Evolutionary conservation across 1,140 invertebrate species (phyloP), one percentile per base, ranked within the genome.

Genomic region (Drosophila santomea): DNA sequence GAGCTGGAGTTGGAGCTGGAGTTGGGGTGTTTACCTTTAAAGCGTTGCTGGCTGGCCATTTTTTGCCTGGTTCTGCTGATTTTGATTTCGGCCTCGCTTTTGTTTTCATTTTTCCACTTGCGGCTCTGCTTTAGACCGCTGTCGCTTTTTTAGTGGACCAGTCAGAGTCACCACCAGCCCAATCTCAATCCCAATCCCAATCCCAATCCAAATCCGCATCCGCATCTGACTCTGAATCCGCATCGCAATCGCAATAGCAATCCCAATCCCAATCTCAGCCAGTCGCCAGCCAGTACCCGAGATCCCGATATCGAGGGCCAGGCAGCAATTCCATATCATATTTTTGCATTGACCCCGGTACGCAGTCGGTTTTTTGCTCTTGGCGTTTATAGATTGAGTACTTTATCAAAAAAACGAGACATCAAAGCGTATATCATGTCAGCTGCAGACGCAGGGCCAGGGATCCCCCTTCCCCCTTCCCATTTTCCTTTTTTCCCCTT

Each of bases 321-420:
- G 81, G 80, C 81, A 84, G 80, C 81, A 84, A 84, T 83, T 83
- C 80, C 80, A 84, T 81, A 78, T 78, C 78, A 86, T 85, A 81
- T 85, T 85, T 85, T 82, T 82, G 74, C 78, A 86, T 77, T 86
- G 82, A 85, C 82, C 82, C 62, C 55, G 58, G 60, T 82, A 74
- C 67, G 39, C 54, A 58, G 55, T 54, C 58, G 48, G 63, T 79
- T 73, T 86, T 74, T 86, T 88, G 82, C 82, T 86, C 82, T 86
- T 86, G 82, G 82, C 82, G 82, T 86, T 86, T 86, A 86, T 86
- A 86, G 82, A 86, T 86, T 86, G 83, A 86, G 82, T 86, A 88
- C 82, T 86, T 86, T 86, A 86, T 86, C 82, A 86, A 86, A 86
- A 86, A 86, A 86, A 88, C 83, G 82, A 86, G 82, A 86, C 82